Evolutionary conservation across 2,888 invertebrate species (phyloP), one percentile per base, ranked within the genome.

Genomic region (Diogma glabrata): DNA sequence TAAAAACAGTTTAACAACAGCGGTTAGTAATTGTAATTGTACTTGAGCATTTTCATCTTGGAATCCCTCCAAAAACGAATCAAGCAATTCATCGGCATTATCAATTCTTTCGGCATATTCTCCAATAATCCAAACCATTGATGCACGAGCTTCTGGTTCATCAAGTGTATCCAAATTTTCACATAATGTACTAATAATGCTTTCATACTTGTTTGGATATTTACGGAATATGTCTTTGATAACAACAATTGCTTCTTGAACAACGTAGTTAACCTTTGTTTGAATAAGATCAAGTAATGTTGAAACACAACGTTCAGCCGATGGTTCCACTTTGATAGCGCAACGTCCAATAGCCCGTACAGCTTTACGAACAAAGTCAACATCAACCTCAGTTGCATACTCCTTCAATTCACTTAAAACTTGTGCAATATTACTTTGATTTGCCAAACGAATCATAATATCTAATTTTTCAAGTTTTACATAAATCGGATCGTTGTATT

Each of bases 401-500:
- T 99, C 97, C 72, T 99, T 99, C 38, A 99, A 74, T 68, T 99
- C 99, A 36, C 96, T 95, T 23, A 99, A 75, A 50, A 96, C 96
- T 70, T 99, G 97, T 2, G 95, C 91, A 61, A 99, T 99, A 70
- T 99, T 99, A 14, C 90, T 86, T 69, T 97, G 95, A 43, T 93
- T 94, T 14, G 99, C 97, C 58, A 99, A 75, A 14, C 99, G 83
- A 62, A 99, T 99, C 97, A 99, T 99, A 52, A 99, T 99, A 67
- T 99, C 99, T 61, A 99, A 66, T 67, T 99, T 99, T 69, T 99
- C 99, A 55, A 99, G 76, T 68, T 99, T 99, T 40, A 99, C 99
- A 70, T 99, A 99, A 67, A 99, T 99, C 0, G 99, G 99, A 73
- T 99, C 99, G 70, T 99, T 99, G 75, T 99, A 99, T 66, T 99